Evolutionary conservation across 1,140 invertebrate genomes (phyloP), one percentile per base, ranked within the genome.

Genomic region (Trichogramma pretiosum): DNA sequence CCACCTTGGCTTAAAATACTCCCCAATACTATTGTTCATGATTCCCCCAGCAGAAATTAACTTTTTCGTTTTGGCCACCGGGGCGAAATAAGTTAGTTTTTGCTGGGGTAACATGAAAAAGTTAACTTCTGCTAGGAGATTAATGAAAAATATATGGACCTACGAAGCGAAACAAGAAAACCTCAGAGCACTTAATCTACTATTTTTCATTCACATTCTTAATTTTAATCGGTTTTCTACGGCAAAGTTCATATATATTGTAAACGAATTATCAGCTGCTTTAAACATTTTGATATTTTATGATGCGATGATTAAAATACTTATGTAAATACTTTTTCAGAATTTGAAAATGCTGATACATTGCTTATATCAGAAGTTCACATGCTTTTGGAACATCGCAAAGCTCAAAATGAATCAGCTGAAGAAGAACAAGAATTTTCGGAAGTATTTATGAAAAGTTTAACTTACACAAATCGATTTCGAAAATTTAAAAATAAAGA

Each of bases 381-480:
- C 60, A 93, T 99, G 87, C 74, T 99, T 47, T 70, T 99, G 51
- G 93, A 99, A 62, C 93, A 99, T 72, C 82, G 96, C 39, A 96
- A 98, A 73, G 84, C 87, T 26, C 93, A 98, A 67, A 98, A 97
- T 72, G 94, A 99, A 73, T 93, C 85, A 41, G 91, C 93, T 1
- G 96, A 99, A 66, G 96, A 99, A 56, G 95, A 98, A 64, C 93
- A 97, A 71, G 92, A 97, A 72, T 85, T 99, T 61, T 95, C 93
- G 0, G 94, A 98, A 70, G 93, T 98, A 16, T 99, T 99, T 62
- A 88, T 93, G 79, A 99, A 99, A 69, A 99, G 93, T 1, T 74
- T 95, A 3, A 93, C 91, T 38, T 98, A 99, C 60, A 95, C 93
- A 22, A 87, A 94, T 59, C 79, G 93, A 58, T 98, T 99, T 68